These are phyloP conservation scores for Aphaenogaster ashmeadi DNA, from an alignment of 1,140 invertebrate species.

Conservation along the genomic window DNA sequence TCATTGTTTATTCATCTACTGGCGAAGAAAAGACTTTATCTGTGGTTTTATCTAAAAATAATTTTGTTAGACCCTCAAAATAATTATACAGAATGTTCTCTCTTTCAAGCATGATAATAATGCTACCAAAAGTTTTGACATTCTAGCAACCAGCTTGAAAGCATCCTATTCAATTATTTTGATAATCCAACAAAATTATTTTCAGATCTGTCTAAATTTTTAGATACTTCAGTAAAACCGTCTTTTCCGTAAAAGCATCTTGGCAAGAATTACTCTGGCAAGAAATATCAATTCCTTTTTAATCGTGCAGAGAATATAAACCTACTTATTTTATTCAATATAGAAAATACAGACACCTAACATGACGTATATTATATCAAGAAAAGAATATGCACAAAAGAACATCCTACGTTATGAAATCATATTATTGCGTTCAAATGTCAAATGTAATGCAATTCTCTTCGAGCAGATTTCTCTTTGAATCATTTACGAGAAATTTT, in stretches of 20 bases:
- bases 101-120: no score
- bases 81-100: no score
- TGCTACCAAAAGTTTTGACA: no score
- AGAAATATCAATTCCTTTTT: not conserved
- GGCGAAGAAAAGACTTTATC: no score
- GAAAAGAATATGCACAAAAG: not conserved
- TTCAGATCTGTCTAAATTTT: not conserved
- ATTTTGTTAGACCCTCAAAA: no score
- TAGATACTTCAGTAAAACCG: no score
- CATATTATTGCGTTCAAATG: conserved; percentile 42
- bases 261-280: not conserved
- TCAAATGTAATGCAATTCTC: conserved; percentile 33
- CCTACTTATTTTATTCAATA: not conserved
- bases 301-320: not conserved
- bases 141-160: no score
- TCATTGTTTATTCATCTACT: no score
- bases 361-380: not conserved
- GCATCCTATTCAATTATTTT: no score
- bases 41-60: no score
- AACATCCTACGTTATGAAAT: not conserved
- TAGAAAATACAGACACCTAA: not conserved
- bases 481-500: conserved; percentile 27
- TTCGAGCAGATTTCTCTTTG: conserved; percentile 15
- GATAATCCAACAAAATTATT: no score
- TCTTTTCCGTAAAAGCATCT: not conserved